Conservation (phyloP, 2,113 vertebrate genomes). For the Corythoichthys intestinalis region DNA sequence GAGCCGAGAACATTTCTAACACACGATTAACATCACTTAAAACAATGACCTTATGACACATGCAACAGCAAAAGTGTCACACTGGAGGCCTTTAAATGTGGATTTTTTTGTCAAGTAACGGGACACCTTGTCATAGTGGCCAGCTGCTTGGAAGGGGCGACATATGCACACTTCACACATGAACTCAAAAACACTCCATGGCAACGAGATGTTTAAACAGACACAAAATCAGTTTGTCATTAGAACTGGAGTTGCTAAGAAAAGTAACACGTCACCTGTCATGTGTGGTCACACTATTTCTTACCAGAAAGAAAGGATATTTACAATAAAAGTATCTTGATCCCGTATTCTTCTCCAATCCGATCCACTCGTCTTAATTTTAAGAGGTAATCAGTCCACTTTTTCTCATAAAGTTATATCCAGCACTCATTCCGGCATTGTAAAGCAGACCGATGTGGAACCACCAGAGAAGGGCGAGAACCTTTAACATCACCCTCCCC, state of each 20-base stretch:
- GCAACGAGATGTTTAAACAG: not conserved
- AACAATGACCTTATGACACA: not conserved
- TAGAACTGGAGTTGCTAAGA: not conserved
- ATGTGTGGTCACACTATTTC: not conserved
- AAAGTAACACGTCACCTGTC: not conserved
- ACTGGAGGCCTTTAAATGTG: conserved; percentile 18
- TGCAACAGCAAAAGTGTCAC: conserved; percentile 3
- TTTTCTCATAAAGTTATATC: not conserved
- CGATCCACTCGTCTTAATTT: not conserved
- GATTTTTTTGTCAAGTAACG: conserved; percentile 32
- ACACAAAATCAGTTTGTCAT: not conserved
- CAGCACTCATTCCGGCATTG: conserved; percentile 21
- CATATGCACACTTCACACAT: not conserved
- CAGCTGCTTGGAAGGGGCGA: conserved; percentile 29
- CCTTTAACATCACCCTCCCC: conserved; percentile 32
- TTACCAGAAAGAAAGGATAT: not conserved
- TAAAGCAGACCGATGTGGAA: conserved; percentile 8
- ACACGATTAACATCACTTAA: not conserved
- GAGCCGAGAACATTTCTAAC: not conserved
- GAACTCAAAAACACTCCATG: not conserved
- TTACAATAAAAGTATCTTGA: not conserved
- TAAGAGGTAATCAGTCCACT: not conserved
- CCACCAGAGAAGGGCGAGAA: conserved; percentile 14
- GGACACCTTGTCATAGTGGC: conserved; percentile 28
- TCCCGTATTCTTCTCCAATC: too few relatives aligned